Base-by-base conservation (phyloP, 2,797 vertebrate genomes). In the Coreius guichenoti region DNA sequence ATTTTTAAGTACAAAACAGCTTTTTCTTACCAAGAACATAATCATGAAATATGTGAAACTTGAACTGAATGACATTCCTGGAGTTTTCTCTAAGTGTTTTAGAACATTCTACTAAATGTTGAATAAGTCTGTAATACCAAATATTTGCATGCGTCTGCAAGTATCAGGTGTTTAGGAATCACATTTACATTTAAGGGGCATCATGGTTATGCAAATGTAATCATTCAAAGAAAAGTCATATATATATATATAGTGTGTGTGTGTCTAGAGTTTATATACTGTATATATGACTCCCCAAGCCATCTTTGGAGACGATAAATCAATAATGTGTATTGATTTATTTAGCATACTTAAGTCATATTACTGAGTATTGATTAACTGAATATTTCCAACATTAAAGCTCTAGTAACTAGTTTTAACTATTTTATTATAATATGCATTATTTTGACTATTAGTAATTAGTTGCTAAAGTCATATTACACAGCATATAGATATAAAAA, bases 31-130 rank as follows among this genome's bases (percentile, higher is more conserved):
- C 11, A 67, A 36, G 0, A 68, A 17, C 63, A 31, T 19, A 6
- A 51, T 8, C 7, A 45, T 47, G 39, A 26, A 51, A 13, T 36
- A 14, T 63, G 51, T 72, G 6, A 36, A 75, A 82, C 26, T 47
- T 17, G 13, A n/a, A 36, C 81, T 49, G 23, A 13, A 11, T 33
- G 43, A 7, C 26, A 47, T 83, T 75, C 19, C 11, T 49, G 4
- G 39, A 51, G 23, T 77, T 77, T 33, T 54, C 1, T 33, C 47
- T 54, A 33, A 33, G 33, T 19, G 5, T 23, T 23, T 54, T 6
- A 9, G 13, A 43, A 61, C 4, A 16, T 82, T 75, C 23, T 65
- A 7, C 29, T 75, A 65, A 75, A 49, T 83, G 72, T 83, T 83
- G 29, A 65, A 39, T 8, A 19, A 19, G 29, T 67, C 31, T 36